Base-by-base conservation (phyloP, 1,140 invertebrate species). In the Anastatus disparis region DNA sequence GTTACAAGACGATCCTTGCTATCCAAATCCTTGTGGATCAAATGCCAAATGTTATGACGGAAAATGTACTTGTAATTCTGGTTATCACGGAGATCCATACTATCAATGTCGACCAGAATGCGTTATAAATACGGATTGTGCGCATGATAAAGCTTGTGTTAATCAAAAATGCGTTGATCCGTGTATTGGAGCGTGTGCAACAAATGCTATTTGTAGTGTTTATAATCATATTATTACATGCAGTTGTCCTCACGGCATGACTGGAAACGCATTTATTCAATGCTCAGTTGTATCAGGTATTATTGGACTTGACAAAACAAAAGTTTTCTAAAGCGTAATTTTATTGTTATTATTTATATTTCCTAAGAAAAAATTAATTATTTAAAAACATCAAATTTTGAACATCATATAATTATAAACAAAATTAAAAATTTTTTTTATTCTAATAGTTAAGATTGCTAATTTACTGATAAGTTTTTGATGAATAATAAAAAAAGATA, bases 41-140 rank as follows among this genome's bases (percentile, higher is more conserved):
- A 91, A 93, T 79, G 89, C 91, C 20, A 81, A 89, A 74, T 93
- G 92, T 77, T 81, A 88, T 74, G 87, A 89, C 42, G 85, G 90
- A 61, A 87, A 89, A 15, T 93, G 91, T 77, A 88, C 87, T 3
- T 94, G 93, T 81, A 75, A 89, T 35, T 77, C 82, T 10, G 87
- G 83, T 55, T 92, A 89, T 71, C 88, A 90, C 67, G 92, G 92
- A 44, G 89, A 88, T 78, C 92, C 92, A 29, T 76, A 77, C 40
- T 91, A 91, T 24, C 88, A 88, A 70, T 93, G 91, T 75, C 83
- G 90, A 75, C 91, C 91, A 4, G 91, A 93, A 84, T 93, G 89
- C 80, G 88, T 85, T 31, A 88, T 89, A 64, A 91, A 89, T 77
- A 82, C 87, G 0, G 91, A 92, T 77, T 92, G 90, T 78, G 65